Evolutionary conservation across 2,113 vertebrate species (phyloP).

Genomic region (Leucopsar rothschildi): DNA sequence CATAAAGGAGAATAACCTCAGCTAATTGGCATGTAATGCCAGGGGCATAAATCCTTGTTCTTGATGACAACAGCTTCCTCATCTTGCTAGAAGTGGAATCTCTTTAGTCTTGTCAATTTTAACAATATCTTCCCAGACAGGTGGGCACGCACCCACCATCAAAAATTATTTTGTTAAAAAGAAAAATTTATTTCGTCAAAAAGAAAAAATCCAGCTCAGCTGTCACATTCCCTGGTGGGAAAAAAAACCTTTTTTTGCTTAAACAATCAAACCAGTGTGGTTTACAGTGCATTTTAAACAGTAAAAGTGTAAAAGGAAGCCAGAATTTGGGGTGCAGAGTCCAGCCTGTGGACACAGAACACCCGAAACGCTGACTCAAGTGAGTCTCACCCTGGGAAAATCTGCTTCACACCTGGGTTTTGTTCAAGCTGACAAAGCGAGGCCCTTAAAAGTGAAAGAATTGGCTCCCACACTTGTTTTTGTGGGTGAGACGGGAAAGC

Average conservation of each 20-base stretch:
- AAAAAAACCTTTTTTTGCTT: neutral
- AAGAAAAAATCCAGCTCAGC: neutral
- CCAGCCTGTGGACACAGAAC: neutral
- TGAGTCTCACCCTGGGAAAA: neutral
- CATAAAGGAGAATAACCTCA: neutral
- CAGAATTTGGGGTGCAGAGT: neutral
- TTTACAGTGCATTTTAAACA: neutral
- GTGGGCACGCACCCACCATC: neutral
- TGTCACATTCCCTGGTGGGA: neutral
- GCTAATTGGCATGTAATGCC: neutral
- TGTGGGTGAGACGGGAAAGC: neutral
- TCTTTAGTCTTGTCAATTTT: neutral
- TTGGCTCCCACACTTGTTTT: accelerated
- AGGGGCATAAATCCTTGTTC: neutral
- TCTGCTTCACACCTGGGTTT: neutral
- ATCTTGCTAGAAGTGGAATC: neutral
- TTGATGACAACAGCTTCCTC: neutral
- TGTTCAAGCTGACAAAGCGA: neutral
- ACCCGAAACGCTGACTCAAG: accelerated
- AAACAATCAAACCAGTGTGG: neutral
- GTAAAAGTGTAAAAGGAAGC: neutral
- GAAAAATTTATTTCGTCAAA: neutral
- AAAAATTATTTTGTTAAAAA: neutral
- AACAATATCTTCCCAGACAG: neutral
- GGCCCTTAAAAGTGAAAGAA: neutral